Evolutionary conservation across 2,888 invertebrate genomes (phyloP).

Genomic region (Lithosia quadra): DNA sequence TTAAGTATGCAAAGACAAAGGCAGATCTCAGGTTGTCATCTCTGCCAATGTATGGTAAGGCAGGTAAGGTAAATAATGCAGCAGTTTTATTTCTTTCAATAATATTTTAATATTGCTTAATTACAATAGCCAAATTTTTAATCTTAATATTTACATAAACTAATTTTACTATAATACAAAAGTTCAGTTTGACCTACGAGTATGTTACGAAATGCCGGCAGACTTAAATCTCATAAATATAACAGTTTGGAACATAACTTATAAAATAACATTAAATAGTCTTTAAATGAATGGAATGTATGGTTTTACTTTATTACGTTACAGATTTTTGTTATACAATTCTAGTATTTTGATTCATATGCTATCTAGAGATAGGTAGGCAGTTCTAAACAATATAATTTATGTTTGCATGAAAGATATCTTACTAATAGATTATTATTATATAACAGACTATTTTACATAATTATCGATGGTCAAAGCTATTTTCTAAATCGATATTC

Average conservation of each 20-base stretch:
- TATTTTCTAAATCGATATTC: background rate
- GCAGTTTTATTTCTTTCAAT: constrained; percentile 34
- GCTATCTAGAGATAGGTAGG: background rate
- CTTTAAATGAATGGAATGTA: background rate
- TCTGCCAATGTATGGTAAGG: too few relatives aligned
- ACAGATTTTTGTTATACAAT: background rate
- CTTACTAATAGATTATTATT: background rate
- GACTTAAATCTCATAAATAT: constrained; percentile 12
- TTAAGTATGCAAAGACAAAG: too few relatives aligned
- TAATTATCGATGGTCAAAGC: background rate
- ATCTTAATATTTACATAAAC: constrained; percentile 43
- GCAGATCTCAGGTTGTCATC: too few relatives aligned
- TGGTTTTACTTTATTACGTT: background rate
- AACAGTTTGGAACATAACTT: background rate
- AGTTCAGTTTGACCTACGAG: background rate
- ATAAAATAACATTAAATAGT: background rate
- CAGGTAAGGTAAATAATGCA: constrained; percentile 2
- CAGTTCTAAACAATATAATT: background rate
- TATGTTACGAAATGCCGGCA: background rate
- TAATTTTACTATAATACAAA: constrained; percentile 47
- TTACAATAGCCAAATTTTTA: constrained; percentile 48
- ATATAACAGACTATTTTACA: constrained; percentile 5
- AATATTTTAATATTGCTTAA: constrained; percentile 35
- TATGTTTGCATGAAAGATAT: background rate
- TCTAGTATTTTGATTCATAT: background rate